A percentile compares a stretch with the other conserved stretches of the same genome.
Evolutionary conservation across 2,888 invertebrate genomes (phyloP).

Genomic region (Alentia gelatinosa): DNA sequence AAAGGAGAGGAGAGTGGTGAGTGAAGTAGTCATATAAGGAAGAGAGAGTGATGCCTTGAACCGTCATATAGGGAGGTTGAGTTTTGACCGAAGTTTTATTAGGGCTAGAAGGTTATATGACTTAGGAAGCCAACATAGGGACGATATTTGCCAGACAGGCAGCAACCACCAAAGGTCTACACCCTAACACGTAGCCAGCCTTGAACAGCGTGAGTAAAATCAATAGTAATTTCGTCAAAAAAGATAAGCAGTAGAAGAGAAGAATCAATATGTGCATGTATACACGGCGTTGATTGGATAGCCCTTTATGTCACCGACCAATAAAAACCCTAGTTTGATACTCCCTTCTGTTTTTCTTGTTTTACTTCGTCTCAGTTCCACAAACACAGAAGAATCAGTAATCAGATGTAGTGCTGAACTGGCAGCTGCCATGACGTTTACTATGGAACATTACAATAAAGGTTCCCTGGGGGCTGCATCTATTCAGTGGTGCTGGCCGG

Average conservation of each 20-base stretch:
- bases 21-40: too few species aligned
- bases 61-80: too few species aligned
- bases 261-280: background rate
- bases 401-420: background rate
- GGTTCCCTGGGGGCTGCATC: background rate
- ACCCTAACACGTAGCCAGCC: background rate
- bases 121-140: too few species aligned
- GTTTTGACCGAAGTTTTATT: too few species aligned
- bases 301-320: background rate
- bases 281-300: background rate
- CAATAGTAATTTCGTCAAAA: constrained; percentile 1
- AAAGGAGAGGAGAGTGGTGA: too few species aligned
- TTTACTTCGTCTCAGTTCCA: background rate
- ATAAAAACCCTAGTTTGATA: too few species aligned
- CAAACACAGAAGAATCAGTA: background rate
- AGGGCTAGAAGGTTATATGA: too few species aligned
- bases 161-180: too few species aligned
- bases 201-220: background rate
- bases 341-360: background rate
- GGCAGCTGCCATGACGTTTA: background rate
- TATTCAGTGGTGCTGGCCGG: background rate
- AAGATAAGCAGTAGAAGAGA: background rate
- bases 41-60: too few species aligned
- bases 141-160: too few species aligned
- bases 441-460: background rate